Evolutionary conservation across 2,888 invertebrate species (phyloP), one percentile per base, ranked within the genome.

Genomic region (Eilema caniola): DNA sequence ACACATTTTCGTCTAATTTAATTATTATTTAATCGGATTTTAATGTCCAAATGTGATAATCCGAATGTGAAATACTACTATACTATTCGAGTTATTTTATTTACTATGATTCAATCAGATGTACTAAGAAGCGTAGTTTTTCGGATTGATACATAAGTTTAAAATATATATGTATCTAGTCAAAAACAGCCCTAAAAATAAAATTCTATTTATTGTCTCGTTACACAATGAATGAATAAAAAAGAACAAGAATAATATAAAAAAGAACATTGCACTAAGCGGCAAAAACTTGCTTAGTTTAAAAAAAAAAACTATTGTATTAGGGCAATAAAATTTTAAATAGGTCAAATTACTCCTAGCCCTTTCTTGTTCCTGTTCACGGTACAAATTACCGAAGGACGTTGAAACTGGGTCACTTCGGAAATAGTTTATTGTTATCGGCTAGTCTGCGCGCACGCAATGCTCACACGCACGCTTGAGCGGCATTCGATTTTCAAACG

Each of bases 401-500:
- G 95, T 92, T 89, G 88, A 87, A 95, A 94, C 93, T 95, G 91
- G 95, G 95, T 95, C 95, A 95, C 94, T 95, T 95, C 95, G 95
- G 94, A 95, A 95, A 95, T 95, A 95, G 94, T 95, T 95, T 95
- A 95, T 95, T 95, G 95, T 95, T 95, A 95, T 95, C 94, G 94
- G 91, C 92, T 90, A 90, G 92, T 88, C 89, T 90, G 94, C 93
- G 93, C 92, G 87, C 93, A 93, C 93, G 93, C 91, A 91, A 90
- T 88, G 88, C 93, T 89, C 89, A 89, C 90, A 90, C 90, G 87
- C 90, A 86, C 89, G 88, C 90, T 86, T 83, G 78, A 85, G 80
- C 82, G 63, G 76, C 81, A 87, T 89, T 88, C 86, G 86, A 86
- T 90, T 92, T 92, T 90, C 92, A 92, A 93, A 93, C 88, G 91